Percentiles rank a stretch among this genome's conserved stretches.
Evolutionary conservation across 2,113 vertebrate genomes (phyloP).

Genomic region (Poecile atricapillus): DNA sequence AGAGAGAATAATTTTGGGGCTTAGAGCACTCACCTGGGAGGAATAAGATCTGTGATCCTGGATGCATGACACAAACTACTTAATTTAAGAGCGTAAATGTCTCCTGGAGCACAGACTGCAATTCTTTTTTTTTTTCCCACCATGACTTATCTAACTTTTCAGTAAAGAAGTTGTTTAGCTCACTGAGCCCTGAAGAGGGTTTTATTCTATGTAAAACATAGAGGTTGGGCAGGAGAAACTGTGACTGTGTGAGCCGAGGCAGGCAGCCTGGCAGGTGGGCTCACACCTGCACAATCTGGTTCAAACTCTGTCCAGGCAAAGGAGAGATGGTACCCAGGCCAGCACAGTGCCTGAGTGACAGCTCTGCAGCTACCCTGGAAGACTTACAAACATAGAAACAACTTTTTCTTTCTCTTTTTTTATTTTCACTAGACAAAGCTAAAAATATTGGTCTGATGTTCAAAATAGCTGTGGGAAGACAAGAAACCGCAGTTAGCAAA

Average conservation of each 20-base stretch:
- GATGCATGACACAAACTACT: neutral
- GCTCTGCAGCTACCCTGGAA: neutral
- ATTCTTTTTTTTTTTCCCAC: neutral
- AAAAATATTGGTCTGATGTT: neutral
- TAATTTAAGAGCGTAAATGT: neutral
- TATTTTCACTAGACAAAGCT: neutral
- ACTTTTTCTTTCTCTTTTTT: neutral
- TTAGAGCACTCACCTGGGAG: neutral
- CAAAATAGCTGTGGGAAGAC: neutral
- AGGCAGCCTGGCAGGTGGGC: neutral
- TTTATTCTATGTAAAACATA: neutral
- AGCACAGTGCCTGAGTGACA: neutral
- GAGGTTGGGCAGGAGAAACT: neutral
- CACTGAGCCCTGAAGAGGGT: neutral
- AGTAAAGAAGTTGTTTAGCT: neutral
- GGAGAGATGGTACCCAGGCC: neutral
- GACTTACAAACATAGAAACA: neutral
- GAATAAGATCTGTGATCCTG: neutral
- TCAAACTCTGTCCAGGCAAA: neutral
- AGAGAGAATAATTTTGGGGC: neutral
- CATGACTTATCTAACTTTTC: neutral
- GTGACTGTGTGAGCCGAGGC: neutral
- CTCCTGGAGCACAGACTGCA: neutral
- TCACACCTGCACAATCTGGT: neutral
- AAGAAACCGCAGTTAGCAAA: neutral